These are phyloP conservation scores for Thalassoma bifasciatum DNA, from an alignment of 2,113 vertebrate genomes.

Conservation along the genomic window DNA sequence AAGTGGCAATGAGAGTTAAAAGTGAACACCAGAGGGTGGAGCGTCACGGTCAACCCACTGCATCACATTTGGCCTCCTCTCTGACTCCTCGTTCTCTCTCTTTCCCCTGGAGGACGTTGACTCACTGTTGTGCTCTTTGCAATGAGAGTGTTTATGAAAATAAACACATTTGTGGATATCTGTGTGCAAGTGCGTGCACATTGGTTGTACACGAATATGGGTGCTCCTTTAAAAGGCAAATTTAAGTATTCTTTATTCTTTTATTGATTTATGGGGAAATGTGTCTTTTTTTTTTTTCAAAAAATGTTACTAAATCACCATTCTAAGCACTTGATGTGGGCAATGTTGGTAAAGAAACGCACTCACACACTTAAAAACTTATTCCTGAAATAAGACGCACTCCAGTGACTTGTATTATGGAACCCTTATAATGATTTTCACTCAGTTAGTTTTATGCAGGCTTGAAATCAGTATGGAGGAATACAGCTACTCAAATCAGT, in stretches of 20 bases:
- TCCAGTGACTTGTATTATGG: background rate
- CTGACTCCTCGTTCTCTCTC: slow-evolving; percentile 20
- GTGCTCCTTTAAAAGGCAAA: too few species aligned
- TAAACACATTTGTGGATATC: slow-evolving; percentile 28
- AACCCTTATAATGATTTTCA: background rate
- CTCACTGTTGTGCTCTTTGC: slow-evolving; percentile 31
- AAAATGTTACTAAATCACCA: too few species aligned
- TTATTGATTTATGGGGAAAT: too few species aligned
- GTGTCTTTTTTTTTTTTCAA: too few species aligned
- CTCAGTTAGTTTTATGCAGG: background rate
- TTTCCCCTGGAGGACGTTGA: slow-evolving; percentile 45
- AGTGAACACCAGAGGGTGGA: slow-evolving; percentile 63
- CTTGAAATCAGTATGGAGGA: background rate
- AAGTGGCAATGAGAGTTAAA: slow-evolving; percentile 65
- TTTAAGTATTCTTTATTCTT: too few species aligned
- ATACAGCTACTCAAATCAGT: background rate
- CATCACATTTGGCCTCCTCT: slow-evolving; percentile 30
- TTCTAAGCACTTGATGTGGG: too few species aligned
- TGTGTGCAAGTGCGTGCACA: background rate
- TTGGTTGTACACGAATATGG: too few species aligned
- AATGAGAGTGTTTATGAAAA: slow-evolving; percentile 30
- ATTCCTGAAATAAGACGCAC: background rate
- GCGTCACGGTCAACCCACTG: slow-evolving; percentile 42
- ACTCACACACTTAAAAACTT: background rate
- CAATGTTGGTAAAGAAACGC: background rate